Base-by-base conservation (phyloP, 2,888 invertebrate species). In the Clistopyga incitator region DNA sequence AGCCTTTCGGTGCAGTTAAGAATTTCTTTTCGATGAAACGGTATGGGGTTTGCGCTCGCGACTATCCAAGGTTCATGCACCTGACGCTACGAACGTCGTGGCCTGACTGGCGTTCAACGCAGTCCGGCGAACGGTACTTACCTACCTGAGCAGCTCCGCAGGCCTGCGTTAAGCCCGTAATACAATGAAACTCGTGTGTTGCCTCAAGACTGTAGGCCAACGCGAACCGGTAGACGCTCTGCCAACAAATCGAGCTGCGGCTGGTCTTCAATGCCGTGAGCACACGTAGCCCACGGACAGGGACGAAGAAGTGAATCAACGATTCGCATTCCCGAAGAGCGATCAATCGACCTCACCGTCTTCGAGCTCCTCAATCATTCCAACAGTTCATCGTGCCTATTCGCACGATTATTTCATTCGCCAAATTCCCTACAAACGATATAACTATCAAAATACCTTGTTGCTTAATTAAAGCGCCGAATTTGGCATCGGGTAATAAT, bases 81-180 rank as follows among this genome's bases (percentile, higher is more conserved):
- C 89, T 89, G 89, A 91, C 91, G 88, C 89, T 89, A 83, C 87
- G 89, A 89, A 88, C 82, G 91, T 87, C 90, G 87, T 90, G 87
- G 89, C 88, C 88, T 90, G 90, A 87, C 87, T 87, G 87, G 87
- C 89, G 89, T 89, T 87, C 87, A 89, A 89, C 90, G 91, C 88
- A 89, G 89, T 88, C 74, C 90, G 87, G 86, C 88, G 81, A 92
- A 92, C 92, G 92, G 92, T 91, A 92, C 92, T 92, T 91, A 88
- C 90, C 87, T 90, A 91, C 90, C 91, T 90, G 89, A 88, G 88
- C 88, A 88, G 86, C 85, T 87, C 85, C 84, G 81, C 81, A 64
- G 79, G 71, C 78, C 72, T 81, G 84, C 72, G 75, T 85, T 68
- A 74, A 87, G 86, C 85, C 88, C 87, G 87, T 86, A 89, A 88